Evolutionary conservation across 1,140 invertebrate species (phyloP).

Genomic region (Bombyx mandarina): DNA sequence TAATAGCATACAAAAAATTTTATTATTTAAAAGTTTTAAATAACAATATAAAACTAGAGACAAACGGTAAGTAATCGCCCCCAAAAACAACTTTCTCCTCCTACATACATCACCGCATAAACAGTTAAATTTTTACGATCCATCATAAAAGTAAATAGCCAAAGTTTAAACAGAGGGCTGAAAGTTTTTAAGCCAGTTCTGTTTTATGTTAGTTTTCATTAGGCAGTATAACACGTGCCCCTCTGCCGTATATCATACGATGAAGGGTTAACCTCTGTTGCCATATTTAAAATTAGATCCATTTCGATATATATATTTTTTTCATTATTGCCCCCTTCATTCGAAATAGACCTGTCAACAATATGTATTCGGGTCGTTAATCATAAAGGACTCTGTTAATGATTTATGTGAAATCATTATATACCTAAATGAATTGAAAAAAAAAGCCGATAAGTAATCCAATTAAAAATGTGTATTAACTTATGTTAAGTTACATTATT

Average conservation of each 20-base stretch:
- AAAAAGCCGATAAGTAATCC: no score
- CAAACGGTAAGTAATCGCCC: no score
- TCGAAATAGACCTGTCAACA: conserved; percentile 49
- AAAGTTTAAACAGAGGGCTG: conserved; percentile 11
- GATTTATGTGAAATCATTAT: no score
- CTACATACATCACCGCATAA: conserved; percentile 4
- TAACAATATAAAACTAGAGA: no score
- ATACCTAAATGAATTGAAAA: no score
- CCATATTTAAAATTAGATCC: conserved; percentile 48
- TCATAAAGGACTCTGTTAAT: conserved; percentile 13
- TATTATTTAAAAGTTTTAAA: no score
- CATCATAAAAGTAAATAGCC: conserved; percentile 24
- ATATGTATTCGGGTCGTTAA: conserved; percentile 36
- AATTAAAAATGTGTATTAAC: no score
- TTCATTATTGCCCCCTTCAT: conserved; percentile 32
- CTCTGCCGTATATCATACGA: conserved; percentile 38
- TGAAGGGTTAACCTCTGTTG: conserved; percentile 9
- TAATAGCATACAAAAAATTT: conserved; percentile 4
- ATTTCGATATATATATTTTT: conserved; percentile 44
- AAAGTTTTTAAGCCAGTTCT: conserved; percentile 25
- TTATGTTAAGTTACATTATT: no score
- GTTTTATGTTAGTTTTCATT: conserved; percentile 44
- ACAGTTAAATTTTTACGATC: conserved; percentile 20
- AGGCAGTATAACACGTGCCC: conserved; percentile 40
- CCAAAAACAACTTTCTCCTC: no score